A percentile compares a stretch with the other conserved stretches of the same genome.
Conservation (phyloP, 1,140 invertebrate genomes). For the Tetragonula clypearis region DNA sequence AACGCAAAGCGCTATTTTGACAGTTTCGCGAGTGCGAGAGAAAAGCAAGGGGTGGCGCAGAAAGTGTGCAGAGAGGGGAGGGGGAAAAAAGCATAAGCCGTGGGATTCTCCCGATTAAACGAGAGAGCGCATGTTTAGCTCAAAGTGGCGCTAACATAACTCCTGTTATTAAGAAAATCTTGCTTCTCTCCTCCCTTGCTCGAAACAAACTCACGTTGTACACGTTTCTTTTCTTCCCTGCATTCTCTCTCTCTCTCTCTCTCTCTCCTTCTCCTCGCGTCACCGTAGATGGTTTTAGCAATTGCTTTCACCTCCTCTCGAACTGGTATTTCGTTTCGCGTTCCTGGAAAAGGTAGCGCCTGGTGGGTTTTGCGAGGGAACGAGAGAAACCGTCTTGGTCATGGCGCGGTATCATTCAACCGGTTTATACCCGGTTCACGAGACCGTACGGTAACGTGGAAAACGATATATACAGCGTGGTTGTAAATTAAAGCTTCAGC, state of each 20-base stretch:
- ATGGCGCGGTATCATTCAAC: not conserved
- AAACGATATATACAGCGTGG: no score
- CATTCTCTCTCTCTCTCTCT: not conserved
- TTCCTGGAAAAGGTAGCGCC: not conserved
- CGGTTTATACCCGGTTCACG: no score
- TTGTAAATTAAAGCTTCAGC: no score
- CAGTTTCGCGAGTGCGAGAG: no score
- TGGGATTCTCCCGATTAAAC: constrained; percentile 24
- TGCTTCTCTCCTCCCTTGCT: not conserved
- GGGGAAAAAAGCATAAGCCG: constrained; percentile 7
- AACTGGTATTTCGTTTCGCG: not conserved
- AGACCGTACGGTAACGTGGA: no score
- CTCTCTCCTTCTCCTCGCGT: not conserved
- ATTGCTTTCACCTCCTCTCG: not conserved
- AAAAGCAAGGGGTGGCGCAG: no score
- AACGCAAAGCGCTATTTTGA: no score
- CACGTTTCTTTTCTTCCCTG: no score
- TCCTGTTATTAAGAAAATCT: constrained; percentile 34
- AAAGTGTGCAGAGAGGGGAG: no score
- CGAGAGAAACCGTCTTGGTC: not conserved
- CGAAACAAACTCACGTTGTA: not conserved
- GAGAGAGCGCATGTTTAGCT: constrained; percentile 26
- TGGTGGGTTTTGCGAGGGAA: not conserved
- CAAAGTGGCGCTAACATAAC: constrained; percentile 30
- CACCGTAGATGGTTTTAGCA: not conserved